Percentiles rank a stretch among this genome's conserved stretches.
phyloP scores from a whole-genome alignment of 2,113 vertebrate species.

The Acrocephalus arundinaceus region DNA sequence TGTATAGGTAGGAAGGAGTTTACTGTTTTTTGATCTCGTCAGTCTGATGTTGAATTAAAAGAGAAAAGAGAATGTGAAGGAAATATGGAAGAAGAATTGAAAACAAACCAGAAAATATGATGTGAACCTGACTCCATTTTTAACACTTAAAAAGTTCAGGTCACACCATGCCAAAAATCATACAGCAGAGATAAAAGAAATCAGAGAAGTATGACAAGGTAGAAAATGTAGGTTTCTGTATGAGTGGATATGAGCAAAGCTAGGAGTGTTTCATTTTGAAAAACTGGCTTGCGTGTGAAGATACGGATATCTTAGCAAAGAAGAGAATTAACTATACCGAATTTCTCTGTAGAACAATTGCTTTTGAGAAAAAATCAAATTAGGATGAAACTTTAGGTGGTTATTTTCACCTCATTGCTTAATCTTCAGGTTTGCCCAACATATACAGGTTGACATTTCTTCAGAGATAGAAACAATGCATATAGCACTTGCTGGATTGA shows the following conservation, averaged over 20 bases:
- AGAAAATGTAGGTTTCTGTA: neutral
- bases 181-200: neutral
- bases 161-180: neutral
- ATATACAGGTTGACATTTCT: neutral
- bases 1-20: neutral
- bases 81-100: neutral
- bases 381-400: neutral
- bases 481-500: neutral
- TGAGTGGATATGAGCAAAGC: neutral
- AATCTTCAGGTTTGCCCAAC: neutral
- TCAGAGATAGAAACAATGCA: neutral
- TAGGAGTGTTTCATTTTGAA: neutral
- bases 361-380: neutral
- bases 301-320: neutral
- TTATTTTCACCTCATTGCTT: neutral
- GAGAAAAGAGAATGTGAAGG: neutral
- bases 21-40: neutral
- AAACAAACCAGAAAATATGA: neutral
- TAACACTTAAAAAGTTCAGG: neutral
- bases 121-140: neutral
- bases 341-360: neutral
- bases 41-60: neutral
- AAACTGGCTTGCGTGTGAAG: neutral
- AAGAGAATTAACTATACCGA: neutral
- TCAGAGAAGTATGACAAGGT: neutral